Evolutionary conservation across 1,140 invertebrate genomes (phyloP), one percentile per base, ranked within the genome.

Genomic region (Aphis gossypii): DNA sequence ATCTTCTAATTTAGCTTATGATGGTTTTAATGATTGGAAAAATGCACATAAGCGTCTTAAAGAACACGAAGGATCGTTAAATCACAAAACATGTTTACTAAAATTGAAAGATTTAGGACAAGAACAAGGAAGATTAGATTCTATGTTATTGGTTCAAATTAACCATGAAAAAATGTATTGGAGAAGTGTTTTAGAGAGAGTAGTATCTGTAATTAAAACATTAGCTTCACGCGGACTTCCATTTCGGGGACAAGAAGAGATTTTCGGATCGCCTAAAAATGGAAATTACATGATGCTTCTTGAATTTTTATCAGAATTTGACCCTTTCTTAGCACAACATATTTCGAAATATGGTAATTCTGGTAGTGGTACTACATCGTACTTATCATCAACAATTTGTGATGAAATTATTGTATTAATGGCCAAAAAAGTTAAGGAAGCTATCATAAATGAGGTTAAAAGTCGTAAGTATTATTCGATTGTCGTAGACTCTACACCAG

Each of bases 271-370:
- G 6, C 11, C 8, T n/a, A 30, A 82, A 30, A 93, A 93, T 44
- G 92, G 76, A 35, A 93, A 93, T 93, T 93, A 82, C 48, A 6
- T 93, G 21, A 46, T 38, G 18, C 8, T 83, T 30, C 30, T 93
- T 44, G 95, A 95, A 94, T 90, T 95, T 35, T 94, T 95, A 87
- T 94, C 94, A 2, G 94, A 95, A 94, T 95, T 95, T 94, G 95
- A 95, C 94, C 94, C 94, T 44, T 95, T 95, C 94, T 94, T 95
- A 92, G 94, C 94, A n/a, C 90, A 94, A 87, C 95, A 95, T 93
- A 94, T 95, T 94, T 35, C 93, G 89, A 88, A 93, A 76, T 95
- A 94, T 94, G 94, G 94, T 76, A 95, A 95, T 94, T 91, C 76
- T 91, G 95, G 95, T 91, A 90, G 82, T 76, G 95, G 95, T 92